These are phyloP conservation scores for Octodon degus DNA, from an alignment of 2,113 vertebrate genomes.

Conservation along the genomic window DNA sequence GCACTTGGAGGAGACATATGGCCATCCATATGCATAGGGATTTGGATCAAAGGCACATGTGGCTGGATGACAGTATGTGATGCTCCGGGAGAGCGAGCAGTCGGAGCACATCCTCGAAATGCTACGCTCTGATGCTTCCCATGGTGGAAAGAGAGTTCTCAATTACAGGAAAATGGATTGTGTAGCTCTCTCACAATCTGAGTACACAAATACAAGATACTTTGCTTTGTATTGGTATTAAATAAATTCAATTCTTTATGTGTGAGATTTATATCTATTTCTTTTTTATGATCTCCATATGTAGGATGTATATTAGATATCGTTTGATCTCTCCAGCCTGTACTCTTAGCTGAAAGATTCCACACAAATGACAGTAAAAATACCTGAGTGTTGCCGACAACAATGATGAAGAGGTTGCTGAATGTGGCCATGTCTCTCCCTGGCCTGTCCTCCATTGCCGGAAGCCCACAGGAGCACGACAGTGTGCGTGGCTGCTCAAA, in stretches of 20 bases:
- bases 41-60: slow-evolving; percentile 82
- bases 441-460: neutral
- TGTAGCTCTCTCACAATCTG: slow-evolving; percentile 63
- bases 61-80: slow-evolving; percentile 81
- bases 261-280: neutral
- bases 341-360: neutral
- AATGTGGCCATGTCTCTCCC: neutral
- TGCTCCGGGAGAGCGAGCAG: slow-evolving; percentile 78
- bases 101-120: slow-evolving; percentile 51
- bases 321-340: neutral
- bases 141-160: slow-evolving; percentile 77
- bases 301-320: neutral
- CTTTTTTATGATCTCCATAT: neutral
- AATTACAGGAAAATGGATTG: slow-evolving; percentile 76
- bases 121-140: slow-evolving; percentile 77
- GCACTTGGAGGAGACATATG: slow-evolving; percentile 87
- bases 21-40: slow-evolving; percentile 86
- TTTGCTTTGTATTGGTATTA: neutral
- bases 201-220: neutral
- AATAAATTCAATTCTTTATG: neutral
- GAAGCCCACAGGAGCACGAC: neutral
- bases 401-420: neutral
- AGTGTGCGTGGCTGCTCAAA: neutral
- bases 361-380: neutral
- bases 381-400: neutral